phyloP scores from a whole-genome alignment of 1,140 invertebrate species.

The Ceratosolen fusciceps region DNA sequence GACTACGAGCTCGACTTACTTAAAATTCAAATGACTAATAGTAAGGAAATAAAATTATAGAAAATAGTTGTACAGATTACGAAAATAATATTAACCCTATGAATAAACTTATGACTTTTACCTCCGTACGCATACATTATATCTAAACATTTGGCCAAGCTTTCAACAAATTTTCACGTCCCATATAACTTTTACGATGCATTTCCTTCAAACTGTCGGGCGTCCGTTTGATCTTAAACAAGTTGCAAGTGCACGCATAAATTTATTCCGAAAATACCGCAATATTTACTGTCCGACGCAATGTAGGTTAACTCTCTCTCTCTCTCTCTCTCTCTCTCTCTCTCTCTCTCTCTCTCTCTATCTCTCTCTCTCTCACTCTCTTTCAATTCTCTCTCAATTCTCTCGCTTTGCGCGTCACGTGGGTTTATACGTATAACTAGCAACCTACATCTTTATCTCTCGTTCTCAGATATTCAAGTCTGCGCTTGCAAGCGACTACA shows the following conservation, averaged over 20 bases:
- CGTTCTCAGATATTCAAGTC: not conserved
- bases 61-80: too few species aligned
- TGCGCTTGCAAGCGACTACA: not conserved
- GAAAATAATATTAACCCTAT: too few species aligned
- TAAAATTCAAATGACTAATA: too few species aligned
- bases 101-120: too few species aligned
- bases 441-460: too few species aligned
- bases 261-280: not conserved
- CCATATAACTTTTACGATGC: conserved; percentile 1
- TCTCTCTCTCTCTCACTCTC: not conserved
- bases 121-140: not conserved
- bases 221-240: conserved; percentile 36
- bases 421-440: too few species aligned
- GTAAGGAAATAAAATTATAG: too few species aligned
- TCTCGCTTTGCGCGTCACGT: too few species aligned
- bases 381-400: not conserved
- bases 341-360: not conserved
- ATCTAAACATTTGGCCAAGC: not conserved
- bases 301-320: not conserved
- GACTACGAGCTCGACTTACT: too few species aligned
- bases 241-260: conserved; percentile 31
- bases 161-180: conserved; percentile 11
- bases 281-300: conserved; percentile 34
- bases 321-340: not conserved
- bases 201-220: conserved; percentile 26